phyloP scores from a whole-genome alignment of 2,888 invertebrate genomes.

The Galeopsomyia nigrocyanea region DNA sequence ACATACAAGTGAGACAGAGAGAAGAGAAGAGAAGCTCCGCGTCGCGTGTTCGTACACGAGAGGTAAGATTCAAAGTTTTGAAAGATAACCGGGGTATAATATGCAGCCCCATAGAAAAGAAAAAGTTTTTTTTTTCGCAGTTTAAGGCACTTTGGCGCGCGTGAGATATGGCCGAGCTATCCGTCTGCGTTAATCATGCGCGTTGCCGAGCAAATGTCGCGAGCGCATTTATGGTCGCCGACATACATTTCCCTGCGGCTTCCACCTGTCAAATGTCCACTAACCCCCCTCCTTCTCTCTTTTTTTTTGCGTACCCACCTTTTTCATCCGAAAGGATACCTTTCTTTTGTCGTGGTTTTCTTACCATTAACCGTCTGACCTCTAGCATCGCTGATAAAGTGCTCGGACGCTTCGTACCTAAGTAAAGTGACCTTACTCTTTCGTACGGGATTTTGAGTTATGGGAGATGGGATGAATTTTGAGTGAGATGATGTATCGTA shows the following conservation, averaged over 20 bases:
- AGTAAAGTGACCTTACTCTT: too few species aligned
- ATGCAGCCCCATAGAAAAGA: conserved; percentile 38
- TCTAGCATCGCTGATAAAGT: too few species aligned
- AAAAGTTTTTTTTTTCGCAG: conserved; percentile 12
- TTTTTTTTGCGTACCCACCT: neutral
- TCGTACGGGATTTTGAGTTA: too few species aligned
- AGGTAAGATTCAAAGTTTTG: conserved; percentile 41
- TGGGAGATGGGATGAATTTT: too few species aligned
- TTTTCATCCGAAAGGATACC: neutral
- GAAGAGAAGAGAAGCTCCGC: too few species aligned
- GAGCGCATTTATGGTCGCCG: conserved; percentile 15
- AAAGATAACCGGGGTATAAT: conserved; percentile 47
- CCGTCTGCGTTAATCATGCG: conserved; percentile 59
- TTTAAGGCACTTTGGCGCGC: conserved; percentile 53
- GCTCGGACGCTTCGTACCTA: too few species aligned
- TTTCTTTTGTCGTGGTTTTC: neutral
- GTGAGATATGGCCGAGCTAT: conserved; percentile 58
- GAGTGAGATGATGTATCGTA: too few species aligned
- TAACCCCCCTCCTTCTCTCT: conserved; percentile 6
- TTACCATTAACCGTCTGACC: too few species aligned
- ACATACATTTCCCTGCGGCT: conserved; percentile 28
- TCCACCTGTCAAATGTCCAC: conserved; percentile 19
- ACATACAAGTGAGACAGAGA: neutral
- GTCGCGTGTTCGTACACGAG: too few species aligned
- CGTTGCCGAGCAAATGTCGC: conserved; percentile 20